Conservation (phyloP, 2,797 vertebrate species). For the Coendou prehensilis region DNA sequence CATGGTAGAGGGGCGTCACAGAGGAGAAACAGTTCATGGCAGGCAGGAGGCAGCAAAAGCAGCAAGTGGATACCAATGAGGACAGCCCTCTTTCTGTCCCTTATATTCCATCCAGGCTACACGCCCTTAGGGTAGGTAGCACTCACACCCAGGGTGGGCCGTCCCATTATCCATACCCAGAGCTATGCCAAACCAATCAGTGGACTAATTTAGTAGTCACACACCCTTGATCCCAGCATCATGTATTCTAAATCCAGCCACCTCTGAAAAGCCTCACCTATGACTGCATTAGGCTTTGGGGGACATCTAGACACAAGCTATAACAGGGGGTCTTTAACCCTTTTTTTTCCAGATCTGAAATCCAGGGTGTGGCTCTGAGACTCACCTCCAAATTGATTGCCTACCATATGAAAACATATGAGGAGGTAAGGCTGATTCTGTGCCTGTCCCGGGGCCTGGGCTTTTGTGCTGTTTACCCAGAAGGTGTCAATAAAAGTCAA, state of each 20-base stretch:
- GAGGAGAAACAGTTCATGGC: not conserved
- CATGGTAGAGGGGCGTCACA: not conserved
- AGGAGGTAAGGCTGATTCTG: slow-evolving; percentile 90
- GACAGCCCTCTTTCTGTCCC: not conserved
- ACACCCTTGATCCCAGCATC: not conserved
- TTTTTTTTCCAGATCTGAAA: slow-evolving; percentile 93
- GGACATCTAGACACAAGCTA: not conserved
- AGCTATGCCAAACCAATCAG: not conserved
- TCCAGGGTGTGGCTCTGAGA: slow-evolving; percentile 92
- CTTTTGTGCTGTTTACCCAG: not conserved
- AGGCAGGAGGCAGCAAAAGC: not conserved
- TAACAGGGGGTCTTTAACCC: not conserved
- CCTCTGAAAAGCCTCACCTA: not conserved
- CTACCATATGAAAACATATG: slow-evolving; percentile 86
- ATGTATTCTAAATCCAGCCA: not conserved
- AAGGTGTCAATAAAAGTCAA: not conserved
- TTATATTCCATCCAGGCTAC: not conserved
- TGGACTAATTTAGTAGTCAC: not conserved
- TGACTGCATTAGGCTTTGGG: not conserved
- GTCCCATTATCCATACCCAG: not conserved
- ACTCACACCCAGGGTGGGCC: not conserved
- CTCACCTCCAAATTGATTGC: slow-evolving; percentile 93
- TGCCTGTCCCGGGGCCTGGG: not conserved
- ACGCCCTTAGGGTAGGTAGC: not conserved
- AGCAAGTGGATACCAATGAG: not conserved